Evolutionary conservation across 2,797 vertebrate species (phyloP), one percentile per base, ranked within the genome.

Genomic region (Holocentrus rufus): DNA sequence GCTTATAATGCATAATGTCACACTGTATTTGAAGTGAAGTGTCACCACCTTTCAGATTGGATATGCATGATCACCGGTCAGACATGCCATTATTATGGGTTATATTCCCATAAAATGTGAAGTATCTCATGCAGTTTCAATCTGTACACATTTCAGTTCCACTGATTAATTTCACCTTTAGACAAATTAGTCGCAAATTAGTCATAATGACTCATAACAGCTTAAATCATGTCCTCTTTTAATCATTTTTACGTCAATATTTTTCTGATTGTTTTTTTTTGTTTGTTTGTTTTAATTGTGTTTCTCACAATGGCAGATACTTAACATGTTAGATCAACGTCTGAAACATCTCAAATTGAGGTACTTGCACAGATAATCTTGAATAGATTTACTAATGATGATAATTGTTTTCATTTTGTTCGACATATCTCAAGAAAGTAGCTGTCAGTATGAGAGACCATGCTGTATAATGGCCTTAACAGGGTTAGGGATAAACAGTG

Each of bases 311-410:
- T 89, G 81, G 65, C 63, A 54, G 61, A 55, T 79, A 71, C 80
- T 36, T 77, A 79, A 82, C 65, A 50, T 80, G 71, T 83, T 87
- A 86, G 74, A 76, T 86, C 68, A 61, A 82, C 81, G 85, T 91
- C 83, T 81, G 83, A 70, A 84, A 25, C 78, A 86, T 89, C 84
- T 90, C 83, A 89, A 88, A 91, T 86, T 85, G 87, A 90, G 86
- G 85, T 92, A 90, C 85, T 91, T 92, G 88, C 91, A 91, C 88
- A 90, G 83, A 90, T 91, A 74, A 90, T 88, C 74, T 82, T 87
- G 83, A 79, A 76, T 80, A 83, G 66, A 69, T 72, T 82, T 77
- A 71, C 66, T 77, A 79, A 80, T 68, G 25, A 79, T 66, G 30
- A 69, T 87, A 5, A 36, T 61, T 63, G 44, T 84, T 77, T 85